These are phyloP conservation scores for Brachypodius melanocephalos DNA, from an alignment of 2,113 vertebrate species.

Conservation along the genomic window DNA sequence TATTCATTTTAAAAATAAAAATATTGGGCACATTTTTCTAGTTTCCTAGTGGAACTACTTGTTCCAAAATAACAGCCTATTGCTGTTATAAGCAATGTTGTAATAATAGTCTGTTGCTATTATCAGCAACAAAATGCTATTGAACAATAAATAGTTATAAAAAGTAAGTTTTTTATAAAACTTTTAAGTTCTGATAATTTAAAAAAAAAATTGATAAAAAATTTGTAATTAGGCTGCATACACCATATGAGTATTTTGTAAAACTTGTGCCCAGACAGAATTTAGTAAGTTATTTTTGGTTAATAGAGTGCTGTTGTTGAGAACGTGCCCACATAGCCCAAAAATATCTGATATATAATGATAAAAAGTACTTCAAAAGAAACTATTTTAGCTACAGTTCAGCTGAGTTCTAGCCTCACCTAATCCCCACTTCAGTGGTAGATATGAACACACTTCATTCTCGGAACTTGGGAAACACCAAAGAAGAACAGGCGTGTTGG, in stretches of 20 bases:
- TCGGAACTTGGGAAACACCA: background rate
- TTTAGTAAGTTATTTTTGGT: background rate
- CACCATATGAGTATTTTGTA: background rate
- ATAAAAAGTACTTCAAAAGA: slow-evolving; percentile 7
- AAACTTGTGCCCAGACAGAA: background rate
- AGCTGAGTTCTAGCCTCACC: background rate
- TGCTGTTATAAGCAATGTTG: background rate
- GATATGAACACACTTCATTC: background rate
- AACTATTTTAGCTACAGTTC: slow-evolving; percentile 1
- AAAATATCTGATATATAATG: background rate
- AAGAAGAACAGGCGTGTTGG: background rate
- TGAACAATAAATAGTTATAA: background rate
- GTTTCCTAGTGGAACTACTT: background rate
- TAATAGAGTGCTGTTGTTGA: background rate
- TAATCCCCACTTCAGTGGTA: background rate
- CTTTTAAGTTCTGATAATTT: background rate
- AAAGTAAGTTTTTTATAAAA: background rate
- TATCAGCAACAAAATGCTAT: background rate
- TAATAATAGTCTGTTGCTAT: background rate
- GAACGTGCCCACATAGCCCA: background rate
- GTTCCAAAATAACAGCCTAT: background rate
- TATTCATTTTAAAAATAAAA: background rate
- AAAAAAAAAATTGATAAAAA: background rate
- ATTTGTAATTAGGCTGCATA: background rate
- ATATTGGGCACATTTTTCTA: background rate